Evolutionary conservation across 2,797 vertebrate species (phyloP).

Genomic region (Petrocephalus sullivani): DNA sequence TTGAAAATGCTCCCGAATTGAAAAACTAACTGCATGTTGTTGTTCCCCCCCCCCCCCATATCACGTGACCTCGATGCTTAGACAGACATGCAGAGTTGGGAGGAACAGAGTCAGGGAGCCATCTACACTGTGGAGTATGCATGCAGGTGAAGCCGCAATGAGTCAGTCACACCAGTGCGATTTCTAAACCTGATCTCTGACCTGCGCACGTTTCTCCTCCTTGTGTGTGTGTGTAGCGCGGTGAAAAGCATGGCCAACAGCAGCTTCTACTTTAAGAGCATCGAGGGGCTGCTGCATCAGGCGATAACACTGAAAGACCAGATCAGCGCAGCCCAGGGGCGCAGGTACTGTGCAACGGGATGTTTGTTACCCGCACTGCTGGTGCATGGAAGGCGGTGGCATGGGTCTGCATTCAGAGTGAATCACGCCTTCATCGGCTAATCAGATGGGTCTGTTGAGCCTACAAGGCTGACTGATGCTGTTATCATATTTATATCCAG

Average conservation of each 20-base stretch:
- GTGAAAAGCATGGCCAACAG: conserved; percentile 93
- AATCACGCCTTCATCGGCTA: neutral
- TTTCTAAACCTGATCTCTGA: neutral
- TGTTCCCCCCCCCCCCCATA: neutral
- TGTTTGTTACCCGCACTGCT: neutral
- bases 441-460: neutral
- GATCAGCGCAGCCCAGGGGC: conserved; percentile 72
- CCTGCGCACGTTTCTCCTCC: too few species aligned
- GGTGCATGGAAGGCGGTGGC: too few species aligned
- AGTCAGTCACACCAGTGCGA: neutral
- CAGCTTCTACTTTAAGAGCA: conserved; percentile 85
- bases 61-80: conserved; percentile 39
- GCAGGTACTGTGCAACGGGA: conserved; percentile 66
- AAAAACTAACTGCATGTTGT: neutral
- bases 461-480: neutral
- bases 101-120: conserved; percentile 95
- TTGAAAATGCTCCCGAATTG: neutral
- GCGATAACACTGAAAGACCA: conserved; percentile 81
- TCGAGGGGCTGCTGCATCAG: conserved; percentile 82
- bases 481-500: neutral
- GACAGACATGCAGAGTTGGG: conserved; percentile 98
- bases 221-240: conserved; percentile 60
- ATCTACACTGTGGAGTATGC: conserved; percentile 94
- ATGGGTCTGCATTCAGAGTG: too few species aligned
- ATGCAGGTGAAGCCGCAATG: conserved; percentile 72